Base-by-base conservation (phyloP, 2,888 invertebrate genomes). In the Bembecia ichneumoniformis region DNA sequence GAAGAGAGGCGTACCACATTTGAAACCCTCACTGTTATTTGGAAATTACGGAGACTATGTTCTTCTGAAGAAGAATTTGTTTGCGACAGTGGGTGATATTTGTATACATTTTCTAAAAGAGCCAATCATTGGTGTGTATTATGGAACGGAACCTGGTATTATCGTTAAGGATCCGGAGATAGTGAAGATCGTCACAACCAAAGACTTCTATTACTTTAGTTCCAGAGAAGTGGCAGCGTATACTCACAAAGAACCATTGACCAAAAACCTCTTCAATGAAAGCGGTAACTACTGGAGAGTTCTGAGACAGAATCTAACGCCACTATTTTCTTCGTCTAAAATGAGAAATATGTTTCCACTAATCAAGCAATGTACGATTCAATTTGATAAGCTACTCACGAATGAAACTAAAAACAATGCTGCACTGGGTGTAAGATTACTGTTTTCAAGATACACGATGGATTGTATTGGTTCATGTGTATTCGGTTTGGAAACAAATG, bases 31-130 rank as follows among this genome's bases (percentile, higher is more conserved):
- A 1, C 57, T 69, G 0, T 50, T 77, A 3, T 64, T 77, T 45
- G 77, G 77, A 1, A 76, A 77, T 51, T 70, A 68, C 43, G 63
- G 55, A 36, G 58, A 65, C 17, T 56, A 66, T 3, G 60, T 62
- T 1, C 44, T 62, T 3, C 46, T 58, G 10, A 57, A 49, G 40
- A 60, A 55, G 11, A 63, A 59, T 4, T 49, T 63, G 11, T 62
- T 53, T 3, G 52, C 58, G 14, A 54, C 54, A 10, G 49, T 62
- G 20, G 55, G 58, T 44, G 51, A 55, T 3, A 58, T 68, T 34
- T 64, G 67, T 51, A 54, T 57, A 11, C 51, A 59, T 48, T 61
- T 58, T 52, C 55, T 58, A 3, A 56, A 58, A 46, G 55, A 53
- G 40, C 55, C 53, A 0, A 45, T 51, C 15, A 45, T 57, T 9